Conservation (phyloP, 2,113 vertebrate genomes). For the Coracopsis vasa region DNA sequence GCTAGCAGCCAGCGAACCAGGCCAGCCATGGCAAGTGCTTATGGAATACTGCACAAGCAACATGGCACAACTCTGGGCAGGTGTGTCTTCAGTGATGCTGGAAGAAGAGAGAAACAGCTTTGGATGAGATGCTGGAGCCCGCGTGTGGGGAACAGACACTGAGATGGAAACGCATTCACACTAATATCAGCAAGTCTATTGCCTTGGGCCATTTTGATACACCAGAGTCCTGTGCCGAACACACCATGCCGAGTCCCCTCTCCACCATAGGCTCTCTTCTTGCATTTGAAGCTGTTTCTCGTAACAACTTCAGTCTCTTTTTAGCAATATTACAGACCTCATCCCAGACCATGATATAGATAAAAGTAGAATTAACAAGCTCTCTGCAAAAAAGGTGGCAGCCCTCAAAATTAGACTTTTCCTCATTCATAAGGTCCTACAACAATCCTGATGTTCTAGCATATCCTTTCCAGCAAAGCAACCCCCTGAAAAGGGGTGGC, state of each 20-base stretch:
- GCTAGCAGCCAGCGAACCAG: background rate
- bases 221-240: accelerated
- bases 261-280: background rate
- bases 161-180: background rate
- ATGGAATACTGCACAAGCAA: accelerated
- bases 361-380: background rate
- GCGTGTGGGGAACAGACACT: background rate
- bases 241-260: accelerated
- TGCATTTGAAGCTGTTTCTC: background rate
- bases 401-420: background rate
- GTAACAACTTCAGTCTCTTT: background rate
- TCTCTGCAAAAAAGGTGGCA: background rate
- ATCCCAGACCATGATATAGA: background rate
- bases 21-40: background rate
- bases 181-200: background rate
- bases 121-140: background rate
- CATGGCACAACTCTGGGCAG: background rate
- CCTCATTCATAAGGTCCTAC: background rate
- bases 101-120: background rate
- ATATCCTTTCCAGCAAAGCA: background rate
- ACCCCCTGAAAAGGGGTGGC: accelerated
- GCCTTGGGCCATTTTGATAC: background rate
- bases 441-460: too few relatives aligned
- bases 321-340: background rate
- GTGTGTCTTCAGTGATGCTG: background rate